Conservation (phyloP, 2,113 vertebrate species). For the Dicerorhinus sumatrensis region DNA sequence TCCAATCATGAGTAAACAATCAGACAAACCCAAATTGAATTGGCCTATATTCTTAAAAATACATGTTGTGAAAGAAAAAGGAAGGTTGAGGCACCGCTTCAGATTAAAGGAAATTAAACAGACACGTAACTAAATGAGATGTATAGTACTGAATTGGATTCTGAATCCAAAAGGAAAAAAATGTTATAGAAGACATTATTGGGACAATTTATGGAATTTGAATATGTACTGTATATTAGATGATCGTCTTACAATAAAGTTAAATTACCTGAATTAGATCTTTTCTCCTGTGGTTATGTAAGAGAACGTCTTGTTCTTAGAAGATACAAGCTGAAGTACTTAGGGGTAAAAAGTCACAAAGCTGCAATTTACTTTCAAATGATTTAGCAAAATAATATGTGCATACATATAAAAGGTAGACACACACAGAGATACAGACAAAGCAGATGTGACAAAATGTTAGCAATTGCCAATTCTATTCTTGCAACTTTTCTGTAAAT, state of each 20-base stretch:
- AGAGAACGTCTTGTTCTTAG: neutral
- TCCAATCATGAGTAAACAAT: constrained; percentile 6
- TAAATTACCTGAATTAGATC: neutral
- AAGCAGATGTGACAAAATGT: neutral
- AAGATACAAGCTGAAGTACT: neutral
- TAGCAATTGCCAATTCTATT: neutral
- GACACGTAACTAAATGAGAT: neutral
- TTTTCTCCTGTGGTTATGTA: neutral
- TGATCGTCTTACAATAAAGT: neutral
- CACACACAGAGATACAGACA: neutral
- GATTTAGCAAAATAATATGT: neutral
- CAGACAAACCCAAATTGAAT: neutral
- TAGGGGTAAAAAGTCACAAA: neutral
- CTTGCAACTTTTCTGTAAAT: neutral
- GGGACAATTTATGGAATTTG: neutral
- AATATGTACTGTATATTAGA: neutral
- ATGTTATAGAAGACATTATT: neutral
- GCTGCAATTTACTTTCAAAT: constrained; percentile 24
- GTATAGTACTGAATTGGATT: neutral
- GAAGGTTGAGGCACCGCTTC: neutral
- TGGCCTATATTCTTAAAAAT: neutral
- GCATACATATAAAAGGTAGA: neutral
- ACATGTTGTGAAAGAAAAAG: neutral
- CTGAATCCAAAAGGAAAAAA: neutral
- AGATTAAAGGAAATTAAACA: neutral